phyloP scores from a whole-genome alignment of 2,113 vertebrate species.

The Dolichallabes microphthalmus region DNA sequence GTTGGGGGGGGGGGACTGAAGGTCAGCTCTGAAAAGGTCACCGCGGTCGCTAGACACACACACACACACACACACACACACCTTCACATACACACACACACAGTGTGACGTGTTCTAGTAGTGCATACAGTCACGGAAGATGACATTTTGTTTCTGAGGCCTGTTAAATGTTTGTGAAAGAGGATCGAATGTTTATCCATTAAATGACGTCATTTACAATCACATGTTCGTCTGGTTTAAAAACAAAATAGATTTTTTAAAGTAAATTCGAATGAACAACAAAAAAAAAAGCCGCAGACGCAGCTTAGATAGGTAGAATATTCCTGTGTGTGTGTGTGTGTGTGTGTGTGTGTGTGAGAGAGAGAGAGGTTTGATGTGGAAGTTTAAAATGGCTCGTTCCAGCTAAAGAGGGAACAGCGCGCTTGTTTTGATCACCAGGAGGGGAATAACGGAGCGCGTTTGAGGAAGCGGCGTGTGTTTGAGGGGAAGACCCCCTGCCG shows the following conservation, averaged over 20 bases:
- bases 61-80: background rate
- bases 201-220: too few relatives aligned
- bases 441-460: background rate
- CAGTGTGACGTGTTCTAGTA: background rate
- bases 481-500: background rate
- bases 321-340: background rate
- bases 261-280: too few relatives aligned
- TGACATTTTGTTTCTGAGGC: background rate
- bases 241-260: too few relatives aligned
- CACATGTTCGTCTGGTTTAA: too few relatives aligned
- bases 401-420: background rate
- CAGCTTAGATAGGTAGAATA: background rate
- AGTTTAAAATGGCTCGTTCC: background rate
- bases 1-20: constrained; percentile 64
- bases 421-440: background rate
- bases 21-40: constrained; percentile 57
- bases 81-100: background rate
- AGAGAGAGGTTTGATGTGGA: background rate
- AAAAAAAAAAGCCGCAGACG: background rate
- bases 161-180: too few relatives aligned
- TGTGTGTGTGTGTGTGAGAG: background rate
- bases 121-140: background rate
- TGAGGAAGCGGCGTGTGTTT: constrained; percentile 8
- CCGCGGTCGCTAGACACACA: constrained; percentile 56
- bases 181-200: too few relatives aligned